Conservation (phyloP, 2,888 invertebrate species). For the Eupithecia dodoneata region DNA sequence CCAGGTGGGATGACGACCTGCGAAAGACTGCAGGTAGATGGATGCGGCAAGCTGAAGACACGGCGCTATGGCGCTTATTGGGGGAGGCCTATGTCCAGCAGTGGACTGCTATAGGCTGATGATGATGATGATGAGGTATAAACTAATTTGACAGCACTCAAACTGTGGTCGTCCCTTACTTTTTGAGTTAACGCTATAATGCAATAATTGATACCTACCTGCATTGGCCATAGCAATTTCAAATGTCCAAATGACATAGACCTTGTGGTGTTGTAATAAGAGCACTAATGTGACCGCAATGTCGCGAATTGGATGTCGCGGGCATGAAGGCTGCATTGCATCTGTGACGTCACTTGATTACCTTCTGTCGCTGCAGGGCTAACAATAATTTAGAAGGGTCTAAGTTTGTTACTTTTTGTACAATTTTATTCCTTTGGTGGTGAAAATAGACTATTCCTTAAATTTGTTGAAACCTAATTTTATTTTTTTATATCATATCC, state of each 20-base stretch:
- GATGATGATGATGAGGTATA: no score
- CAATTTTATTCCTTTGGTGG: not conserved
- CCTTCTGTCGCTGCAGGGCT: slow-evolving; percentile 73
- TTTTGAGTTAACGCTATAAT: not conserved
- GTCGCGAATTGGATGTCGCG: slow-evolving; percentile 63
- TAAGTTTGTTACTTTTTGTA: not conserved
- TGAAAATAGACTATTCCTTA: not conserved
- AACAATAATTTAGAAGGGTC: slow-evolving; percentile 19
- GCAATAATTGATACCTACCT: not conserved
- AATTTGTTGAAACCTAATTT: no score
- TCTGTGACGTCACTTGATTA: slow-evolving; percentile 76
- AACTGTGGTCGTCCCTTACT: not conserved
- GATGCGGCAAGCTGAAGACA: no score
- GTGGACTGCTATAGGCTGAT: no score
- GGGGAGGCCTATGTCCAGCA: no score
- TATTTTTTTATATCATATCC: no score
- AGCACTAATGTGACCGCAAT: slow-evolving; percentile 60
- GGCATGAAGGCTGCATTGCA: slow-evolving; percentile 76
- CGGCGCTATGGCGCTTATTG: no score
- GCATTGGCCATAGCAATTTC: not conserved
- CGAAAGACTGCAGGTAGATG: no score
- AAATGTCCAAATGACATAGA: slow-evolving; percentile 45
- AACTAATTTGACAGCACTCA: no score
- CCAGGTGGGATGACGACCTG: no score
- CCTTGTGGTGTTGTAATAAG: slow-evolving; percentile 45